These are phyloP conservation scores for Hyla sarda DNA, from an alignment of 2,113 vertebrate species.

Conservation along the genomic window DNA sequence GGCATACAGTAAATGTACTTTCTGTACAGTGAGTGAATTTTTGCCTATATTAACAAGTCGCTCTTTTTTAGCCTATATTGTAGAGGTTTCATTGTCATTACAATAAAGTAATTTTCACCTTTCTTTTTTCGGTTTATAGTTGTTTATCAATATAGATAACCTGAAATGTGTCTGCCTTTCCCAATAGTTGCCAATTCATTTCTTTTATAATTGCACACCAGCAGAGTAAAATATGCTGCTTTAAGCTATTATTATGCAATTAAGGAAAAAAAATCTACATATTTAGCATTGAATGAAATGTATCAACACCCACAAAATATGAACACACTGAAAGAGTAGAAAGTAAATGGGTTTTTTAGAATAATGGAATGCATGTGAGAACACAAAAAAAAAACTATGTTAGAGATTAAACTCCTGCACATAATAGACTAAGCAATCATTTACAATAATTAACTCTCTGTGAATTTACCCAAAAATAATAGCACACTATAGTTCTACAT, in stretches of 20 bases:
- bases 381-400: neutral
- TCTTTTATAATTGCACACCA: neutral
- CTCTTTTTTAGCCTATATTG: neutral
- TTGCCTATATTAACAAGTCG: neutral
- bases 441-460: conserved; percentile 44
- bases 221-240: neutral
- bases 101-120: neutral
- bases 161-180: neutral
- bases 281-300: conserved; percentile 37
- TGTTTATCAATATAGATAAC: neutral
- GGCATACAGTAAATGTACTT: neutral
- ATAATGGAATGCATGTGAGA: conserved; percentile 36
- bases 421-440: conserved; percentile 37
- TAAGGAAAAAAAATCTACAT: neutral
- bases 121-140: neutral
- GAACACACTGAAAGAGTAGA: neutral
- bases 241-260: conserved; percentile 3
- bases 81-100: neutral
- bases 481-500: neutral
- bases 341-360: conserved; percentile 40
- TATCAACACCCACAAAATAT: conserved; percentile 14
- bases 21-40: neutral
- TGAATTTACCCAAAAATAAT: conserved; percentile 38
- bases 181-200: neutral
- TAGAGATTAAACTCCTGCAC: conserved; percentile 20